Percentiles rank a stretch among this genome's conserved stretches.
Evolutionary conservation across 2,797 vertebrate genomes (phyloP).

Genomic region (Furcifer pardalis): DNA sequence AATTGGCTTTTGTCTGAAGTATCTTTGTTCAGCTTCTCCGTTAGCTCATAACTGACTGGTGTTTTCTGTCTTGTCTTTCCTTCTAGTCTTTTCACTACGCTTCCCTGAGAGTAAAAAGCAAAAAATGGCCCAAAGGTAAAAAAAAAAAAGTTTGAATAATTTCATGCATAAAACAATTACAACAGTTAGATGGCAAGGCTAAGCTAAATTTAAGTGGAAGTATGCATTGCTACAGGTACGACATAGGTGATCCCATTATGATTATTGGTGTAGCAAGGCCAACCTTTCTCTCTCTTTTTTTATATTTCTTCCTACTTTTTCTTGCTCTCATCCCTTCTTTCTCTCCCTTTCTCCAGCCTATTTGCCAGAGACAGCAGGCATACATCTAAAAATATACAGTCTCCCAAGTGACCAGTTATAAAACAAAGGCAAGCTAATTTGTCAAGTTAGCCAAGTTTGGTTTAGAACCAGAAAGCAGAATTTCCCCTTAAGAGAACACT

Average conservation of each 20-base stretch:
- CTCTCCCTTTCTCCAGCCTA: not conserved
- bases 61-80: slow-evolving; percentile 33
- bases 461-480: too few relatives aligned
- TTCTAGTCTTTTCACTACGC: slow-evolving; percentile 88
- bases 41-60: not conserved
- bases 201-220: not conserved
- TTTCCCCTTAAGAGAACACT: too few relatives aligned
- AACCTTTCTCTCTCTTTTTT: too few relatives aligned
- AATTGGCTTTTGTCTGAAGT: not conserved
- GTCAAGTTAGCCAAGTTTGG: too few relatives aligned
- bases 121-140: slow-evolving; percentile 91
- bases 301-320: fast-evolving
- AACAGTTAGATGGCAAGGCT: not conserved
- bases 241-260: not conserved
- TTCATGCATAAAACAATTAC: not conserved
- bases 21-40: not conserved
- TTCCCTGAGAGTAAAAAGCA: slow-evolving; percentile 90
- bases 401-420: too few relatives aligned
- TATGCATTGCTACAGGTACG: not conserved
- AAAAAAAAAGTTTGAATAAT: slow-evolving; percentile 4
- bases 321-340: too few relatives aligned
- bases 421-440: too few relatives aligned
- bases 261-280: not conserved
- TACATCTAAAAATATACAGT: too few relatives aligned
- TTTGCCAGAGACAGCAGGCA: too few relatives aligned